These are phyloP conservation scores for Spermophilus dauricus DNA, from an alignment of 2,113 vertebrate species.

Conservation along the genomic window DNA sequence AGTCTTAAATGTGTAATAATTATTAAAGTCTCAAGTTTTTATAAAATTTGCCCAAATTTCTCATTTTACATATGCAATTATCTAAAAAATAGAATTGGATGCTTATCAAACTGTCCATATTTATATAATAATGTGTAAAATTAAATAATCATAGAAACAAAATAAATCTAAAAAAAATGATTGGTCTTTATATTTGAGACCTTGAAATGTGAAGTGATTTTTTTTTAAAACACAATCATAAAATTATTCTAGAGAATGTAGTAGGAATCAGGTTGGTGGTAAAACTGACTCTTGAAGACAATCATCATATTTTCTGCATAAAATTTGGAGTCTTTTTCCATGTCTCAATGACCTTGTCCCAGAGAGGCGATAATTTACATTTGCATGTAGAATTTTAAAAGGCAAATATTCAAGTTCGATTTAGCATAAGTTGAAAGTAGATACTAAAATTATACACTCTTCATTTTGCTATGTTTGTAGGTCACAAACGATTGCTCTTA, in stretches of 20 bases:
- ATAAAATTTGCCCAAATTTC: neutral
- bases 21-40: neutral
- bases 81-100: neutral
- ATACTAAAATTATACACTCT: neutral
- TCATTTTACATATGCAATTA: neutral
- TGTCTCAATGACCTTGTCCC: neutral
- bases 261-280: neutral
- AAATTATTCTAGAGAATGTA: neutral
- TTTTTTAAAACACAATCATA: neutral
- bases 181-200: neutral
- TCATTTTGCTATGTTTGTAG: neutral
- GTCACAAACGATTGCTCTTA: neutral
- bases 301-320: neutral
- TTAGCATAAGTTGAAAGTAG: neutral
- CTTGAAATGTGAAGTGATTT: neutral
- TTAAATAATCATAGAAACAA: neutral
- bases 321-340: neutral
- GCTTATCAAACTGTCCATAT: neutral
- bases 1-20: neutral
- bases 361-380: neutral
- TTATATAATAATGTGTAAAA: neutral
- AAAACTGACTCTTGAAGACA: neutral
- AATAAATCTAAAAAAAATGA: neutral
- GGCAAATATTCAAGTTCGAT: neutral
- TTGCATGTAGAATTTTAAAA: neutral